Evolutionary conservation across 2,888 invertebrate species (phyloP).

Genomic region (Arenicola marina): DNA sequence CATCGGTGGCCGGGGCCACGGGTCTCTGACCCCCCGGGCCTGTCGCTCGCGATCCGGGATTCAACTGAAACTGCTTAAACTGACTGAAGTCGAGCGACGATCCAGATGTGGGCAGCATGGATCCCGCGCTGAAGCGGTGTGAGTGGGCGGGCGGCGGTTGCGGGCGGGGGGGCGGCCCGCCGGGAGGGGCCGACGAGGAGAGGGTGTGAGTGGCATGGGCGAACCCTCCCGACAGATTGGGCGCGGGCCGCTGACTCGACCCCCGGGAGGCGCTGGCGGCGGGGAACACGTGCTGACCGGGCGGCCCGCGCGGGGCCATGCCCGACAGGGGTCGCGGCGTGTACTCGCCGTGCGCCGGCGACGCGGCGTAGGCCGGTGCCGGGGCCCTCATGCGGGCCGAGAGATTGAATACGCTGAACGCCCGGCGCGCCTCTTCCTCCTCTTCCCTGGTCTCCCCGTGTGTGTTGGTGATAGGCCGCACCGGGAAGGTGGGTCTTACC

Average conservation of each 20-base stretch:
- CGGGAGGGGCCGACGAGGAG: no score
- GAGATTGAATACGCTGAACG: constrained; percentile 5
- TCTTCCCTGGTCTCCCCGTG: no score
- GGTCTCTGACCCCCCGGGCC: background rate
- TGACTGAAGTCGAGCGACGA: background rate
- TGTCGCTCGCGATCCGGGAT: background rate
- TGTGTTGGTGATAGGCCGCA: no score
- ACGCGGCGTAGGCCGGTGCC: background rate
- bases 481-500: no score
- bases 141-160: background rate
- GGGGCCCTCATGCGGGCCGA: background rate
- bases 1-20: background rate
- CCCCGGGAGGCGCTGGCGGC: no score
- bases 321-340: no score
- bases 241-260: no score
- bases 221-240: no score
- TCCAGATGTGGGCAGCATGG: background rate
- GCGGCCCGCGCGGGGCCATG: no score
- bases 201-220: no score
- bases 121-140: background rate
- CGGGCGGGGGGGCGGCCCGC: background rate
- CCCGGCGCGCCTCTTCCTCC: background rate
- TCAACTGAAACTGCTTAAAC: constrained; percentile 1
- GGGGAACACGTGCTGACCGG: no score
- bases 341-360: background rate